phyloP scores from a whole-genome alignment of 2,113 vertebrate species.

The Mesoclemmys tuberculata region DNA sequence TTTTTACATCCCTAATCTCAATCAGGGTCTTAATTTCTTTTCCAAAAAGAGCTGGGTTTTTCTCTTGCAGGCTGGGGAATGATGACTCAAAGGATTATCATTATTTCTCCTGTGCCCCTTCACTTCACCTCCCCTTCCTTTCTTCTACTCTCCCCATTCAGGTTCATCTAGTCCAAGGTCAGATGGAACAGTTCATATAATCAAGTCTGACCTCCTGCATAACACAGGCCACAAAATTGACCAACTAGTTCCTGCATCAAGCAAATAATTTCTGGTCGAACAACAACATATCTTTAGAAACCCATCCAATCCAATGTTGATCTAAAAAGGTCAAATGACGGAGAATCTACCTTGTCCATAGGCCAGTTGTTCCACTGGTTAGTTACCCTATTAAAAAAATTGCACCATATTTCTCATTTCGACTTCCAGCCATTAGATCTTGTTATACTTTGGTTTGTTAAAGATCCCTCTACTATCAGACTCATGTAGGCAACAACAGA shows the following conservation, averaged over 20 bases:
- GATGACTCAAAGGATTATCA: neutral
- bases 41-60: neutral
- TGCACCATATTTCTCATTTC: neutral
- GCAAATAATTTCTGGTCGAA: neutral
- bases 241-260: neutral
- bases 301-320: neutral
- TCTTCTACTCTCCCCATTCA: neutral
- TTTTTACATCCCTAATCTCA: neutral
- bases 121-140: neutral
- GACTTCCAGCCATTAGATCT: neutral
- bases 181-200: neutral
- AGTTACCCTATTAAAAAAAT: neutral
- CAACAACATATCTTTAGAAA: neutral
- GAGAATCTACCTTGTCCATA: neutral
- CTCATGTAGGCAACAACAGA: neutral
- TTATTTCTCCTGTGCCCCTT: neutral
- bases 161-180: neutral
- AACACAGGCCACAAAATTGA: neutral
- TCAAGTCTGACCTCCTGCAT: neutral
- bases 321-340: neutral
- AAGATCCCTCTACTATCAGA: neutral
- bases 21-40: neutral
- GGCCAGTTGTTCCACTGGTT: neutral
- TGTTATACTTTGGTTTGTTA: neutral
- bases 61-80: neutral